Conservation (phyloP, 37 sponge, comb jelly and placozoan genomes). For the Aplysina aerophoba region DNA sequence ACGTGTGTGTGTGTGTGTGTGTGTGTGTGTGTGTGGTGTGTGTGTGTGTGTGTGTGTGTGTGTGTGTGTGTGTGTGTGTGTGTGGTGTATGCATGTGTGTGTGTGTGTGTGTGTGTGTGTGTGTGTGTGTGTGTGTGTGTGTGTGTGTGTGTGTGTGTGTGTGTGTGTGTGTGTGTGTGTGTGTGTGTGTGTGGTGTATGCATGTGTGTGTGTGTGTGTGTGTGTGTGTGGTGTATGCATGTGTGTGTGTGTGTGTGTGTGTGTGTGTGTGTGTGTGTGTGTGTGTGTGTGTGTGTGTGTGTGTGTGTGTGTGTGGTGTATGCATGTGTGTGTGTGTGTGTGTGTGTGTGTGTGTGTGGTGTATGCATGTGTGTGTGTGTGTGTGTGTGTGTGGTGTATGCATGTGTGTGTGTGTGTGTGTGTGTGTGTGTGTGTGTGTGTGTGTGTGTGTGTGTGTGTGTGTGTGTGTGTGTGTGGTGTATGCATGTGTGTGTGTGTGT, state of each 20-base stretch:
- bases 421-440: too few species aligned
- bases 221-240: slow-evolving; percentile 1
- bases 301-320: too few species aligned
- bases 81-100: slow-evolving; percentile 26
- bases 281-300: too few species aligned
- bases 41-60: slow-evolving; percentile 38
- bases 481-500: too few species aligned
- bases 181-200: background rate
- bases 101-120: slow-evolving; percentile 31
- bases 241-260: slow-evolving; percentile 9
- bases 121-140: slow-evolving; percentile 28
- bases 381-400: too few species aligned
- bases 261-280: too few species aligned
- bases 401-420: too few species aligned
- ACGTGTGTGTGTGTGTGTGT: slow-evolving; percentile 14
- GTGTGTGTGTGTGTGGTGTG: slow-evolving; percentile 10
- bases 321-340: too few species aligned
- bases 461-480: too few species aligned
- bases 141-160: background rate
- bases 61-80: slow-evolving; percentile 36
- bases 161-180: background rate
- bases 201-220: slow-evolving; percentile 22
- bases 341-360: too few species aligned
- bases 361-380: too few species aligned
- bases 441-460: too few species aligned